Evolutionary conservation across 2,888 invertebrate genomes (phyloP).

Genomic region (Miltochrista miniata): DNA sequence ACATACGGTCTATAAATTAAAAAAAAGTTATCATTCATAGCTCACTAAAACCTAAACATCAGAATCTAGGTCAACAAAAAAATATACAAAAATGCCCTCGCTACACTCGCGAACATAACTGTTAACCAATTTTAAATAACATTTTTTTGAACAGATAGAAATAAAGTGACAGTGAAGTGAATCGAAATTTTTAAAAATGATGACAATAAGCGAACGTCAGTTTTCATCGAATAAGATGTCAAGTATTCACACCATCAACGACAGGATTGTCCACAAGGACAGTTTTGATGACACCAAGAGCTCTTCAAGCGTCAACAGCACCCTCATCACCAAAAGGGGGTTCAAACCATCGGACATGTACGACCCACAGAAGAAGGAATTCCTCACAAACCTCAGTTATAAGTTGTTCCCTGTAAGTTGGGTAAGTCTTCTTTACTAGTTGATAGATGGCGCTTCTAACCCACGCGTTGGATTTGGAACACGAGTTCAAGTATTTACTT

Average conservation of each 20-base stretch:
- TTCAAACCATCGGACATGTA: slow-evolving; percentile 94
- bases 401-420: slow-evolving; percentile 92
- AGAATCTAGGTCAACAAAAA: not conserved
- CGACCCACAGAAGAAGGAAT: slow-evolving; percentile 91
- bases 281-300: slow-evolving; percentile 77
- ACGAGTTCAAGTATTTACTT: slow-evolving; percentile 45
- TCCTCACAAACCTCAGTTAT: slow-evolving; percentile 91
- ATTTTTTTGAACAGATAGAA: slow-evolving; percentile 4
- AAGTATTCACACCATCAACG: slow-evolving; percentile 77
- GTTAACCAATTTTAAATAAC: not conserved
- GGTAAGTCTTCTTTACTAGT: slow-evolving; percentile 83
- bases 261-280: slow-evolving; percentile 73
- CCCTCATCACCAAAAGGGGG: slow-evolving; percentile 88
- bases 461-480: slow-evolving; percentile 53
- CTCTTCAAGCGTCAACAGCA: slow-evolving; percentile 80
- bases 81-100: not conserved
- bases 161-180: slow-evolving; percentile 34
- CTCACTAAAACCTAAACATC: not conserved
- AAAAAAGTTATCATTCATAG: not conserved
- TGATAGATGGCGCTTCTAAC: slow-evolving; percentile 60
- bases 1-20: not conserved
- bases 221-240: slow-evolving; percentile 80
- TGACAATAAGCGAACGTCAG: slow-evolving; percentile 81
- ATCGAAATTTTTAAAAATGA: slow-evolving; percentile 59
- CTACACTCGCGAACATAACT: not conserved